Evolutionary conservation across 2,888 invertebrate genomes (phyloP).

Genomic region (Caenorhabditis angaria): DNA sequence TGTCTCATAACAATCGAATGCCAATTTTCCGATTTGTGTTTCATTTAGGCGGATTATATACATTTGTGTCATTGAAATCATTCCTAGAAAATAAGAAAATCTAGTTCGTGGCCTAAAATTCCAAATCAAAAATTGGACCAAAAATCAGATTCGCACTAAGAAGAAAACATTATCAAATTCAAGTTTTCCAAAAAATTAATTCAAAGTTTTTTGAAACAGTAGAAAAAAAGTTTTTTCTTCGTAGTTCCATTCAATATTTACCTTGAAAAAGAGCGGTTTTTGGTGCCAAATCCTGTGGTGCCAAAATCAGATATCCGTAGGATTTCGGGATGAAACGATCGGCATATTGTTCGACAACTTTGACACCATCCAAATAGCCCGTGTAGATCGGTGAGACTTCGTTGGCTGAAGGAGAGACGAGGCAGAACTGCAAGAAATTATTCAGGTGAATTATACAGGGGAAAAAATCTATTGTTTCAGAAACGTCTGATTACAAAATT

Average conservation of each 20-base stretch:
- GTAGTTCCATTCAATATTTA: too few species aligned
- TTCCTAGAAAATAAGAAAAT: too few species aligned
- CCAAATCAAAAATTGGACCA: too few species aligned
- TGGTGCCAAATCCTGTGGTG: conserved; percentile 16
- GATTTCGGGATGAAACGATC: conserved; percentile 15
- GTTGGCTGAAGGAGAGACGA: conserved; percentile 21
- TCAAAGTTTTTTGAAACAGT: too few species aligned
- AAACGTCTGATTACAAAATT: too few species aligned
- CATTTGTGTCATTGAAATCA: conserved; percentile 37
- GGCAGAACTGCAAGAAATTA: conserved; percentile 29
- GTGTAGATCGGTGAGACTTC: conserved; percentile 19
- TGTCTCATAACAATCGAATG: conserved; percentile 29
- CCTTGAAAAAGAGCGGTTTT: conserved; percentile 12
- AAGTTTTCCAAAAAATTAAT: too few species aligned
- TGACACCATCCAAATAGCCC: conserved; percentile 30
- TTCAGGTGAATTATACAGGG: too few species aligned
- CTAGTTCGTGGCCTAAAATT: too few species aligned
- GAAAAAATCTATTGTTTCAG: too few species aligned
- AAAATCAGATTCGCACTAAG: too few species aligned
- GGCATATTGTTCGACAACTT: conserved; percentile 14
- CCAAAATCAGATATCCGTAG: conserved; percentile 20
- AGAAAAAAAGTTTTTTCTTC: too few species aligned
- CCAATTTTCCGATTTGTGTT: conserved; percentile 27
- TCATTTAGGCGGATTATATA: conserved; percentile 21
- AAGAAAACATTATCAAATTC: too few species aligned